Evolutionary conservation across 2,797 vertebrate species (phyloP).

Genomic region (Pangasius mekongensis): DNA sequence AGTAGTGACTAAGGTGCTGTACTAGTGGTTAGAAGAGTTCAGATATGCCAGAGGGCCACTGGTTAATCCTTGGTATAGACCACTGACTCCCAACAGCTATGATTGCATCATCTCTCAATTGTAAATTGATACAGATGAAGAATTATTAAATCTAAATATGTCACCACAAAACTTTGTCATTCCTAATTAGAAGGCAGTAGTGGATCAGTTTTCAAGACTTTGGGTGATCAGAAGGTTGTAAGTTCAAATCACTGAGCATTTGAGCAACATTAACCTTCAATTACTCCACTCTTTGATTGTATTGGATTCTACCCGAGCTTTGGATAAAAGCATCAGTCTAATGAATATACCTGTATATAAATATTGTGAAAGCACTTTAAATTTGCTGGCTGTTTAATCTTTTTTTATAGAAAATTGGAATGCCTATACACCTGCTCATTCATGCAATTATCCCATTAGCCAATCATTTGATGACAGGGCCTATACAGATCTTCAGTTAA

Average conservation of each 20-base stretch:
- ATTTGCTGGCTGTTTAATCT: not conserved
- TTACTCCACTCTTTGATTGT: not conserved
- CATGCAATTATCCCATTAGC: not conserved
- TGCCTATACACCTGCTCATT: not conserved
- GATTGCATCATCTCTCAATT: not conserved
- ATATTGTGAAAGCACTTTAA: not conserved
- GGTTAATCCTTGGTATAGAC: not conserved
- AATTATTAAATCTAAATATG: not conserved
- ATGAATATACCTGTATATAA: not conserved
- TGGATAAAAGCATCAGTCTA: not conserved
- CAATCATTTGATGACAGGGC: not conserved
- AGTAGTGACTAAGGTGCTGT: not conserved
- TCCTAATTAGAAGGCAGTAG: not conserved
- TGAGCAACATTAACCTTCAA: not conserved
- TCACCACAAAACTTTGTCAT: not conserved
- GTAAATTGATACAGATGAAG: not conserved
- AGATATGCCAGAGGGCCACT: not conserved
- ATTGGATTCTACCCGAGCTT: not conserved
- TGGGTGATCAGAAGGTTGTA: not conserved
- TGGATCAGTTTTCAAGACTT: not conserved
- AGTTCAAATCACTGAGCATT: not conserved
- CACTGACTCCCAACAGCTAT: not conserved
- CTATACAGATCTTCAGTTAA: not conserved
- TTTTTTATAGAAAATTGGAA: too few relatives aligned
- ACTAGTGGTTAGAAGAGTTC: not conserved